Evolutionary conservation across 2,888 invertebrate genomes (phyloP).

Genomic region (Macrosiphum euphorbiae): DNA sequence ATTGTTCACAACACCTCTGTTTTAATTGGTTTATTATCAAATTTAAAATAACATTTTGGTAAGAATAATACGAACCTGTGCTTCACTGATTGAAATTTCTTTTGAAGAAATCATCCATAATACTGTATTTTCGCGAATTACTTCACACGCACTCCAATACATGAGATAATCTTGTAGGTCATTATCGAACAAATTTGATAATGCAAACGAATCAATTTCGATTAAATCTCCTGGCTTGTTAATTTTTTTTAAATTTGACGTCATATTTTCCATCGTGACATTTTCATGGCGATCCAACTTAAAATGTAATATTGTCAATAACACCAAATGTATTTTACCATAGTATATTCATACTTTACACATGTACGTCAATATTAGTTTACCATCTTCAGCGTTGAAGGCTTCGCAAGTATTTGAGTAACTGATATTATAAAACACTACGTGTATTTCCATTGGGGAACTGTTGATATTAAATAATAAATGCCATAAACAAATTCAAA

Average conservation of each 20-base stretch:
- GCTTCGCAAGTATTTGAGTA: constrained; percentile 1
- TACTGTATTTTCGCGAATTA: not conserved
- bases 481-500: not conserved
- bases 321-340: not conserved
- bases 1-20: not conserved
- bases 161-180: not conserved
- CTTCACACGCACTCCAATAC: constrained; percentile 21
- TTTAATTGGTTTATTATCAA: not conserved
- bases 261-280: not conserved
- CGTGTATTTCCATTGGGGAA: constrained; percentile 13
- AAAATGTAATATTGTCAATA: not conserved
- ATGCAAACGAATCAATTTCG: constrained; percentile 18
- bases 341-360: not conserved
- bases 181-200: not conserved
- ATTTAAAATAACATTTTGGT: not conserved
- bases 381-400: constrained; percentile 10
- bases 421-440: constrained; percentile 27
- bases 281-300: not conserved
- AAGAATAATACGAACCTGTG: not conserved
- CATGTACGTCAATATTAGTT: constrained; percentile 5
- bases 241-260: constrained; percentile 7
- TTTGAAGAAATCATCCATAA: constrained; percentile 35
- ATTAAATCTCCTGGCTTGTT: not conserved
- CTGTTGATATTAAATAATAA: not conserved
- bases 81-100: not conserved